These are phyloP conservation scores for Pavo muticus DNA, from an alignment of 2,113 vertebrate species.

Conservation along the genomic window DNA sequence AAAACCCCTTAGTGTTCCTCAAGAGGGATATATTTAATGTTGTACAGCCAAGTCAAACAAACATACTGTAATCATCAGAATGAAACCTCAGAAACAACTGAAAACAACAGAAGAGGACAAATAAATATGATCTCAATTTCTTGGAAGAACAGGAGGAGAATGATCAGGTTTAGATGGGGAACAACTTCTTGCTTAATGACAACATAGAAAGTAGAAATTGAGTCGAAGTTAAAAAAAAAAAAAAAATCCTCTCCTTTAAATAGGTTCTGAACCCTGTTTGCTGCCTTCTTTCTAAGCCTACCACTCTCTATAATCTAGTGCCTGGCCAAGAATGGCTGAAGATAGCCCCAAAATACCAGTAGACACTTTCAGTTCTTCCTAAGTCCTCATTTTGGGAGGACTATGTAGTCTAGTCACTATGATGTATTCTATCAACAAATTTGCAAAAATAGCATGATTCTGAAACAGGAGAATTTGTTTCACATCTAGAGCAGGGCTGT, in stretches of 20 bases:
- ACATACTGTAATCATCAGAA: constrained; percentile 52
- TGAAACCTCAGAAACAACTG: constrained; percentile 48
- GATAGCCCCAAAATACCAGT: background rate
- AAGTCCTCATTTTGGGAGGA: background rate
- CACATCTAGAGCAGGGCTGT: background rate
- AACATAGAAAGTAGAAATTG: background rate
- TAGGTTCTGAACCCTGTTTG: background rate
- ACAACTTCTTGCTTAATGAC: constrained; percentile 17
- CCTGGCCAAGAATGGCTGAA: background rate
- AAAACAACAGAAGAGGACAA: constrained; percentile 51
- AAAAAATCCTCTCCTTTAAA: background rate
- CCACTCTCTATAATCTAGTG: background rate
- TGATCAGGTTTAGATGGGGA: background rate
- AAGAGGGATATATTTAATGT: constrained; percentile 38
- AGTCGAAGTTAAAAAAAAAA: background rate
- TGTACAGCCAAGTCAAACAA: constrained; percentile 66
- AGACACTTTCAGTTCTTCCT: background rate
- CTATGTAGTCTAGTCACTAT: background rate
- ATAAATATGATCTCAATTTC: constrained; percentile 61
- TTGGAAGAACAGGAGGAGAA: constrained; percentile 31
- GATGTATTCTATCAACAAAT: background rate
- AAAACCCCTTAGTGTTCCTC: constrained; percentile 32
- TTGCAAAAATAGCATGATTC: background rate
- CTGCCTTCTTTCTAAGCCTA: background rate
- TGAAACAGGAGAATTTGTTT: background rate